These are phyloP conservation scores for Papilio protenor DNA, from an alignment of 2,888 invertebrate genomes.

Conservation along the genomic window DNA sequence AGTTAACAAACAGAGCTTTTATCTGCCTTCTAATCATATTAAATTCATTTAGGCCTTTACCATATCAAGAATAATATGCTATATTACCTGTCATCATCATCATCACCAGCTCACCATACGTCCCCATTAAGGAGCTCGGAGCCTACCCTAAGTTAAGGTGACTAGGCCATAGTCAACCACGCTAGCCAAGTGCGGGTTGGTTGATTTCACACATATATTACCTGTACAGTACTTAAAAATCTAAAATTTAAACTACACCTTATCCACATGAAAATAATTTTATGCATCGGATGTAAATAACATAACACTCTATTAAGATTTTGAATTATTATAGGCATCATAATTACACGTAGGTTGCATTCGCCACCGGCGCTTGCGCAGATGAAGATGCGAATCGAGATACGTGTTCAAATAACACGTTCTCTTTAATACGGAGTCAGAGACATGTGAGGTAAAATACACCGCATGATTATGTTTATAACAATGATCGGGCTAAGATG, in stretches of 20 bases:
- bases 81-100: no score
- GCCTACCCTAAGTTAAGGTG: no score
- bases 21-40: no score
- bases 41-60: no score
- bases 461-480: slow-evolving; percentile 46
- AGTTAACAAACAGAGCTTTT: no score
- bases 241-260: neutral
- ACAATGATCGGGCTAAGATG: slow-evolving; percentile 39
- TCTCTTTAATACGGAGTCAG: slow-evolving; percentile 55
- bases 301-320: slow-evolving; percentile 78
- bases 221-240: neutral
- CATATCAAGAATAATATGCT: no score
- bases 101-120: no score
- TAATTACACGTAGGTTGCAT: slow-evolving; percentile 67
- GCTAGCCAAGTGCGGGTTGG: no score
- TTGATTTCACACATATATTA: no score
- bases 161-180: no score
- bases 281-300: slow-evolving; percentile 60
- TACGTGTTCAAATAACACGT: slow-evolving; percentile 65
- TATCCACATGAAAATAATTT: neutral
- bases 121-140: no score
- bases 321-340: slow-evolving; percentile 69
- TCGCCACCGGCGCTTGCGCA: slow-evolving; percentile 69
- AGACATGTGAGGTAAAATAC: slow-evolving; percentile 45
- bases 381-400: slow-evolving; percentile 65